Percentiles rank a stretch among this genome's conserved stretches.
These are phyloP conservation scores for Dicyrtomina minuta DNA, from an alignment of 2,888 invertebrate species.

Conservation along the genomic window DNA sequence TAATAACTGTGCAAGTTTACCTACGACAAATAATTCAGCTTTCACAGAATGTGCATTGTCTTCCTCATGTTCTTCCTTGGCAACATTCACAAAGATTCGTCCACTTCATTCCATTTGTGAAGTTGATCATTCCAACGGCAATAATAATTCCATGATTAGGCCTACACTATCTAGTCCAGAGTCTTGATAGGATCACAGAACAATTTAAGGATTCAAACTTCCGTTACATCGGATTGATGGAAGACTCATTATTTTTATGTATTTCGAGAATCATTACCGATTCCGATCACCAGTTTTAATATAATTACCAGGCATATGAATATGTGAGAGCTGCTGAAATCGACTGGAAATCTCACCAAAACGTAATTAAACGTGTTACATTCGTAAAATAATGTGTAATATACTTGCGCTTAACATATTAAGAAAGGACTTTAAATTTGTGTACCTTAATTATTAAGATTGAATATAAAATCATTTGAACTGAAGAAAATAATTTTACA, in stretches of 20 bases:
- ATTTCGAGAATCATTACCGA: constrained; percentile 1
- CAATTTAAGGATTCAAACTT: constrained; percentile 13
- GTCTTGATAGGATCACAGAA: constrained; percentile 29
- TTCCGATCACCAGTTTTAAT: background rate
- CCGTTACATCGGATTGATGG: background rate
- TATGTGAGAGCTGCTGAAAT: constrained; percentile 18
- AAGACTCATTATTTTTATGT: constrained; percentile 17
- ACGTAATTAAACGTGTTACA: constrained; percentile 2
- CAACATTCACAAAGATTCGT: constrained; percentile 51
- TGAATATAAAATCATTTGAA: constrained; percentile 26
- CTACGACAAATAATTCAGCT: constrained; percentile 44
- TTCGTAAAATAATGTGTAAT: constrained; percentile 18
- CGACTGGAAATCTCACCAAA: constrained; percentile 26
- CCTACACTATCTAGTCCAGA: constrained; percentile 52
- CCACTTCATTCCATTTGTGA: constrained; percentile 53
- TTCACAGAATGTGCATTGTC: constrained; percentile 50
- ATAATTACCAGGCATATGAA: background rate
- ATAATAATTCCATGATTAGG: constrained; percentile 52
- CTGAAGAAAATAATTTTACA: constrained; percentile 29
- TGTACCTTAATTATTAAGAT: constrained; percentile 30
- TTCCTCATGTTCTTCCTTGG: constrained; percentile 52
- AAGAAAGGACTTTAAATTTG: constrained; percentile 26
- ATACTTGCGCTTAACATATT: constrained; percentile 16
- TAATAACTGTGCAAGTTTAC: constrained; percentile 44
- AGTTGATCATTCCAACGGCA: constrained; percentile 53